Evolutionary conservation across 2,797 vertebrate species (phyloP).

Genomic region (Mormyrus proboscirostris): DNA sequence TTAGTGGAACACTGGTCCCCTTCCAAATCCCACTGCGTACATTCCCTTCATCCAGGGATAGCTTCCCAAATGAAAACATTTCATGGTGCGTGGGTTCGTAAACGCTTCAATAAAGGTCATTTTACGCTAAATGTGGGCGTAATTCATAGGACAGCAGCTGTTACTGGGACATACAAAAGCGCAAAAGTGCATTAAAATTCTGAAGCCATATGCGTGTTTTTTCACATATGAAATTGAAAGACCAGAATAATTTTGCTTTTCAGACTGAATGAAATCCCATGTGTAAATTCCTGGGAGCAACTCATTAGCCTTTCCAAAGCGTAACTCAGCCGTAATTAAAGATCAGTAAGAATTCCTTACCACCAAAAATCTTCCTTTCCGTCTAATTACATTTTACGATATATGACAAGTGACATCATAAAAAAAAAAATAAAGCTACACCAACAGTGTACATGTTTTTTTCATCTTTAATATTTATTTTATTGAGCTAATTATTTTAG

Average conservation of each 20-base stretch:
- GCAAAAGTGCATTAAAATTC: neutral
- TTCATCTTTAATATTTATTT: neutral
- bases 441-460: neutral
- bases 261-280: neutral
- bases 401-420: neutral
- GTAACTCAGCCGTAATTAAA: conserved; percentile 1
- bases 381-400: neutral
- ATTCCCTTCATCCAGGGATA: neutral
- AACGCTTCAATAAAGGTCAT: neutral
- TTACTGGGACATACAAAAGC: neutral
- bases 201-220: neutral
- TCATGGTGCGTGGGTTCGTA: neutral
- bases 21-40: neutral
- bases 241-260: neutral
- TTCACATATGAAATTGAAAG: neutral
- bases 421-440: neutral
- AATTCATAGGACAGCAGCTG: neutral
- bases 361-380: neutral
- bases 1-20: neutral
- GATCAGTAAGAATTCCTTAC: conserved; percentile 3
- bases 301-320: neutral
- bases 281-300: neutral
- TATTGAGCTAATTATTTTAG: neutral
- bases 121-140: neutral
- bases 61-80: neutral